Evolutionary conservation across 2,113 vertebrate species (phyloP).

Genomic region (Semnornis frantzii): DNA sequence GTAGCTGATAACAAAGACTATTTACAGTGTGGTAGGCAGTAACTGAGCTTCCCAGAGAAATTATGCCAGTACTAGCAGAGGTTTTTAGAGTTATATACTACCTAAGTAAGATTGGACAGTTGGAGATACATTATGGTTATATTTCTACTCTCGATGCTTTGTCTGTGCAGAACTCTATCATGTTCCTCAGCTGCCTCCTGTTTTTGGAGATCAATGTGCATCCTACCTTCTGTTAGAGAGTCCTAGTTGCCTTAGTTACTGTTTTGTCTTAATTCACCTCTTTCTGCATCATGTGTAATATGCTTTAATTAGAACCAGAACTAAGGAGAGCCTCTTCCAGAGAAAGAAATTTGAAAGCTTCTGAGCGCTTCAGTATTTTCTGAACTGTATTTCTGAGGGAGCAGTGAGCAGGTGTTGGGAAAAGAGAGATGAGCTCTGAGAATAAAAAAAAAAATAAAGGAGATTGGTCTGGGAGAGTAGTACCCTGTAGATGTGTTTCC

Average conservation of each 20-base stretch:
- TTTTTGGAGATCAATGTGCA: background rate
- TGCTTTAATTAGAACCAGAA: background rate
- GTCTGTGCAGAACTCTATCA: background rate
- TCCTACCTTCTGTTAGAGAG: background rate
- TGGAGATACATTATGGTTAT: background rate
- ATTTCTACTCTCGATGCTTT: background rate
- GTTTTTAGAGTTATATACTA: background rate
- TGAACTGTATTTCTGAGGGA: constrained; percentile 20
- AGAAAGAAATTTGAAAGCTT: background rate
- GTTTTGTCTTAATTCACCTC: background rate
- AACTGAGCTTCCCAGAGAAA: background rate
- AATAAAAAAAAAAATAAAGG: background rate
- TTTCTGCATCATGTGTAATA: background rate
- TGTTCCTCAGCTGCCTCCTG: background rate
- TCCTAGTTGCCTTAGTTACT: background rate
- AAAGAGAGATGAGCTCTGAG: constrained; percentile 41
- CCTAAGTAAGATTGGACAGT: background rate
- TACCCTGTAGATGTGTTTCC: constrained; percentile 12
- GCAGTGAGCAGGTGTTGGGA: constrained; percentile 55
- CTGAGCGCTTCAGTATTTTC: background rate
- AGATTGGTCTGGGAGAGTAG: background rate
- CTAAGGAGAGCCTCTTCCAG: background rate
- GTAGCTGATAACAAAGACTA: background rate
- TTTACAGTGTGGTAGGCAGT: background rate
- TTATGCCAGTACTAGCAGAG: background rate